Evolutionary conservation across 2,113 vertebrate genomes (phyloP).

Genomic region (Pseudolaguvia tuberculata): DNA sequence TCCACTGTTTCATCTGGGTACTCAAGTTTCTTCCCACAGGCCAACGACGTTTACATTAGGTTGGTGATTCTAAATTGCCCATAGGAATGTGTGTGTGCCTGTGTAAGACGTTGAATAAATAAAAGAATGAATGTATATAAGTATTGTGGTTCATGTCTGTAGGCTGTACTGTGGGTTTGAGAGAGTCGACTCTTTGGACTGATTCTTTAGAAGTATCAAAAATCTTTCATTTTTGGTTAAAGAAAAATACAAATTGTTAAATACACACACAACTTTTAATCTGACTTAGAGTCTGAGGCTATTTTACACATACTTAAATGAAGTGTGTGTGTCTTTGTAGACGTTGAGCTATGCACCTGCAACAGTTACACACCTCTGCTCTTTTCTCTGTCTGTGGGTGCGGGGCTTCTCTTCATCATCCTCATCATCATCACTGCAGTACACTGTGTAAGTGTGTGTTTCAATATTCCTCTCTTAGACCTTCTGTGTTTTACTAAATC

Average conservation of each 20-base stretch:
- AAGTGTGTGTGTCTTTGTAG: neutral
- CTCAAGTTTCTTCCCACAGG: too few species aligned
- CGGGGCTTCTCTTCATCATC: constrained; percentile 30
- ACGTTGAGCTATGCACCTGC: neutral
- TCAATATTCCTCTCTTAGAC: neutral
- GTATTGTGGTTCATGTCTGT: too few species aligned
- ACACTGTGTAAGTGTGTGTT: constrained; percentile 19
- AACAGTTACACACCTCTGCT: constrained; percentile 27
- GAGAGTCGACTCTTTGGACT: neutral
- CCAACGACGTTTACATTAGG: too few species aligned
- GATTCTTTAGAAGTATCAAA: neutral
- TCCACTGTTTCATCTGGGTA: too few species aligned
- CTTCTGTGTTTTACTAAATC: neutral
- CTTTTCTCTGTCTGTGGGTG: constrained; percentile 36
- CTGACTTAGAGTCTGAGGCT: too few species aligned
- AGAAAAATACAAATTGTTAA: neutral
- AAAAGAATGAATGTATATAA: too few species aligned
- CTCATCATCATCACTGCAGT: neutral
- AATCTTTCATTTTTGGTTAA: neutral
- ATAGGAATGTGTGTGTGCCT: too few species aligned
- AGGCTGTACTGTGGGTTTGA: too few species aligned
- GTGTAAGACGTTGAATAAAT: too few species aligned
- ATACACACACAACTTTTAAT: neutral
- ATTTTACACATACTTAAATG: neutral
- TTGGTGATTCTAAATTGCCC: too few species aligned